Conservation (phyloP, 2,888 invertebrate species). For the Agrochola lychnidis region DNA sequence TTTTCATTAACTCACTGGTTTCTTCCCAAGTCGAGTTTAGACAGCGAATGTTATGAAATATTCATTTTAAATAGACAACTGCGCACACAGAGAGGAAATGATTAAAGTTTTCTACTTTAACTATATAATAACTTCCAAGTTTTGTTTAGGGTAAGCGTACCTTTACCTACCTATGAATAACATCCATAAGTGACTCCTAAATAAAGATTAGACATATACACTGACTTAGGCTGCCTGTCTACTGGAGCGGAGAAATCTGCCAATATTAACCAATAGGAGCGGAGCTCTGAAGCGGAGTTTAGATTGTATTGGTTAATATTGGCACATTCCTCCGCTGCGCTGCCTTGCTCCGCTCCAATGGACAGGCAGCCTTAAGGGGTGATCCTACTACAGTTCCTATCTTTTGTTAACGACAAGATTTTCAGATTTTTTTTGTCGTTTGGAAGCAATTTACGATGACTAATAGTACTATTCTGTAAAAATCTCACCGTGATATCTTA, state of each 20-base stretch:
- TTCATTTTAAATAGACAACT: not conserved
- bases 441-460: not conserved
- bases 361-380: not conserved
- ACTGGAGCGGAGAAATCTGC: too few species aligned
- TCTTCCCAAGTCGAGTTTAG: not conserved
- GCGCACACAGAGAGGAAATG: not conserved
- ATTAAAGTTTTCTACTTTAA: constrained; percentile 4
- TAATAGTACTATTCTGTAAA: too few species aligned
- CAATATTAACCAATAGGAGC: too few species aligned
- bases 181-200: not conserved
- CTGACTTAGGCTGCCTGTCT: too few species aligned
- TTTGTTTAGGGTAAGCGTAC: not conserved
- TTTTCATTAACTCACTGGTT: not conserved
- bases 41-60: not conserved
- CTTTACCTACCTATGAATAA: not conserved
- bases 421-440: not conserved
- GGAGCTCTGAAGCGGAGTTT: too few species aligned
- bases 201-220: not conserved
- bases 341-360: too few species aligned
- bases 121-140: not conserved
- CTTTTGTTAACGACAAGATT: not conserved
- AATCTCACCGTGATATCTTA: too few species aligned
- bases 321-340: too few species aligned
- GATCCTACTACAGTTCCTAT: not conserved
- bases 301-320: too few species aligned